Conservation (phyloP, 92 coral and sea anemone species). For the Ricordea florida region DNA sequence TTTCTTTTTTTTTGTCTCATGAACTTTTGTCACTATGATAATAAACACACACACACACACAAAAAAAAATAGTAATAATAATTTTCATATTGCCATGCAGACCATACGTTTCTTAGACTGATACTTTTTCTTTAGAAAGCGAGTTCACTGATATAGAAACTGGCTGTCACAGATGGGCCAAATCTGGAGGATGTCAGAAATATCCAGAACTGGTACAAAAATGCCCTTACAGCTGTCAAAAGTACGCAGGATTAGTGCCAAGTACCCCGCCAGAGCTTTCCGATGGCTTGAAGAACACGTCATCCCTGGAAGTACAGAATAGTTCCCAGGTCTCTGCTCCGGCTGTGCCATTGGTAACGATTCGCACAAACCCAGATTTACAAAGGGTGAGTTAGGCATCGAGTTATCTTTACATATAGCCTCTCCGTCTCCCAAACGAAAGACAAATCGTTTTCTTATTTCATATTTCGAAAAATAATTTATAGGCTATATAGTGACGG, state of each 20-base stretch:
- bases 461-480: too few species aligned
- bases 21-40: too few species aligned
- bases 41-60: too few species aligned
- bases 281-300: slow-evolving; percentile 1
- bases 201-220: slow-evolving; percentile 5
- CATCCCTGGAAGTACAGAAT: neutral
- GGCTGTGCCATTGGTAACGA: too few species aligned
- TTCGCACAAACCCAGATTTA: too few species aligned
- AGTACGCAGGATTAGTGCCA: slow-evolving; percentile 23
- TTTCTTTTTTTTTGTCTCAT: too few species aligned
- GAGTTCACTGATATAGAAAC: slow-evolving; percentile 47
- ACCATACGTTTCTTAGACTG: neutral
- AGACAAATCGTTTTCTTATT: too few species aligned
- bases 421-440: too few species aligned
- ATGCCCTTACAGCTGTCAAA: slow-evolving; percentile 65
- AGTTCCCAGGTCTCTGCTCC: too few species aligned
- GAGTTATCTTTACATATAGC: too few species aligned
- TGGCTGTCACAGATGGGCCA: slow-evolving; percentile 52
- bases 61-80: neutral
- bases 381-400: too few species aligned
- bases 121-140: neutral
- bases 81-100: neutral
- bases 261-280: slow-evolving; percentile 22
- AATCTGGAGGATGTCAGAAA: slow-evolving; percentile 41
- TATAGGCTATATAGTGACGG: too few species aligned